Evolutionary conservation across 2,888 invertebrate species (phyloP).

Genomic region (Chrysolina americana): DNA sequence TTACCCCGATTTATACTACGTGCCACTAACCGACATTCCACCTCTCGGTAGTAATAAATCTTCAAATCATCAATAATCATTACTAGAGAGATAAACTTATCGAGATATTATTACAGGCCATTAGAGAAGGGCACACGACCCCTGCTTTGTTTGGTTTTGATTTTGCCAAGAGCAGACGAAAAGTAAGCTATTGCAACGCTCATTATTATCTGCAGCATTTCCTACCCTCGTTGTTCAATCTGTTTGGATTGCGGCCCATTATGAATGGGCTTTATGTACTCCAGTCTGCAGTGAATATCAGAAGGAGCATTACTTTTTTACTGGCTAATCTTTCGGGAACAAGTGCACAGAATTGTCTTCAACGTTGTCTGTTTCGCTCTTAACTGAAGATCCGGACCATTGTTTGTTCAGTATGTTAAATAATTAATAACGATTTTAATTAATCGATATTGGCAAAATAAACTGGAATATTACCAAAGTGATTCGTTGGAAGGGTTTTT

Average conservation of each 20-base stretch:
- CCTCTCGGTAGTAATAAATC: conserved; percentile 52
- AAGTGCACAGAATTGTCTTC: conserved; percentile 33
- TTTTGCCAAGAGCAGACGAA: conserved; percentile 44
- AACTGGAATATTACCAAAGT: too few species aligned
- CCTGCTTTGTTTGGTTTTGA: conserved; percentile 47
- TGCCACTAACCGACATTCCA: conserved; percentile 44
- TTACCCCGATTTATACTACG: conserved; percentile 42
- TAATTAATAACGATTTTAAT: too few species aligned
- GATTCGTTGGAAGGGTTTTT: too few species aligned
- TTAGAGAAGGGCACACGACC: conserved; percentile 40
- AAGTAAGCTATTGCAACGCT: conserved; percentile 46
- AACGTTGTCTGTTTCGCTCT: not conserved
- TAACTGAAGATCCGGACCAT: not conserved
- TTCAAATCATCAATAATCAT: conserved; percentile 59
- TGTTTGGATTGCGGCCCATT: conserved; percentile 42
- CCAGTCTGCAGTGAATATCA: conserved; percentile 8
- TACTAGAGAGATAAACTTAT: conserved; percentile 48
- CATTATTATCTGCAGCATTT: conserved; percentile 46
- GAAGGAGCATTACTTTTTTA: conserved; percentile 39
- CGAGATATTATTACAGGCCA: conserved; percentile 39
- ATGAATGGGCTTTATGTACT: conserved; percentile 41
- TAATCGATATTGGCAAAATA: too few species aligned
- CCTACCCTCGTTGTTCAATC: conserved; percentile 44
- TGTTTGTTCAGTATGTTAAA: too few species aligned
- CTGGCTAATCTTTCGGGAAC: conserved; percentile 39